Evolutionary conservation across 2,113 vertebrate genomes (phyloP).

Genomic region (Elanus axillaris): DNA sequence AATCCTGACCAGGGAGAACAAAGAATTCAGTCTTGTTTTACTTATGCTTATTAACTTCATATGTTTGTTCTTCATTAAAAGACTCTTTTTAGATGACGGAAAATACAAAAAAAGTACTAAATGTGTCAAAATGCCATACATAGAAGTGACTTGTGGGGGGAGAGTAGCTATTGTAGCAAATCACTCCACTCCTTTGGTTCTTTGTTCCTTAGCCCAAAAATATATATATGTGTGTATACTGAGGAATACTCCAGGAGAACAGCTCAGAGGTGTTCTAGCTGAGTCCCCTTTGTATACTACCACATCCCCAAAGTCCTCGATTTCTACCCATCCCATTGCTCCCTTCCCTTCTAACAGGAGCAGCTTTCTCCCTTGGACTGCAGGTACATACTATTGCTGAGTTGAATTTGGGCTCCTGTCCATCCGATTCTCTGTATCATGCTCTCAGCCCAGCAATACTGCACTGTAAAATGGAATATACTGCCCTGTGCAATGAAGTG

Average conservation of each 20-base stretch:
- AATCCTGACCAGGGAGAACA: not conserved
- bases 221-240: accelerated
- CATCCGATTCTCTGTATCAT: accelerated
- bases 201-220: not conserved
- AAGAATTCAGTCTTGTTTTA: not conserved
- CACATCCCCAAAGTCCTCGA: not conserved
- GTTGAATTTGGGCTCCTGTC: not conserved
- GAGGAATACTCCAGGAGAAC: not conserved
- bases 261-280: not conserved
- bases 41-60: not conserved
- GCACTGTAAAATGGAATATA: accelerated
- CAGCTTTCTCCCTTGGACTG: not conserved
- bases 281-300: not conserved
- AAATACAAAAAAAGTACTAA: not conserved
- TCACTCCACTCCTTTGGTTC: not conserved
- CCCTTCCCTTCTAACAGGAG: not conserved
- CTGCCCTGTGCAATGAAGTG: not conserved
- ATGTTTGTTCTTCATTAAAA: not conserved
- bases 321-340: not conserved
- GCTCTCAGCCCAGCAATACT: not conserved
- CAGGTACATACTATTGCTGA: not conserved
- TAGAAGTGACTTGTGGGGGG: not conserved
- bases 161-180: not conserved
- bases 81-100: not conserved
- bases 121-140: not conserved